Evolutionary conservation across 2,113 vertebrate genomes (phyloP).

Genomic region (mouse (Mus musculus)): GRCm39 chr13:106305001-106305500

Average conservation of each 20-base stretch:
- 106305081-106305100: background rate
- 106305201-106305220: background rate
- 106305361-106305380: background rate
- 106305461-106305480: background rate
- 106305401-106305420: background rate
- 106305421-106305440: background rate
- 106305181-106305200: background rate
- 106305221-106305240: background rate
- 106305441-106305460: background rate
- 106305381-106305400: background rate
- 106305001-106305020: background rate
- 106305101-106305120: background rate
- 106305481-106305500: background rate
- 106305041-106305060: background rate
- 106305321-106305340: background rate
- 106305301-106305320: fast-evolving
- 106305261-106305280: background rate
- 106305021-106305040: background rate
- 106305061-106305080: background rate
- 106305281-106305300: background rate
- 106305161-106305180: background rate
- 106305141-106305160: background rate
- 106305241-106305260: background rate
- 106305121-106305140: background rate
- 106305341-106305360: background rate